Evolutionary conservation across 2,888 invertebrate species (phyloP).

Genomic region (Stenichneumon culpator): DNA sequence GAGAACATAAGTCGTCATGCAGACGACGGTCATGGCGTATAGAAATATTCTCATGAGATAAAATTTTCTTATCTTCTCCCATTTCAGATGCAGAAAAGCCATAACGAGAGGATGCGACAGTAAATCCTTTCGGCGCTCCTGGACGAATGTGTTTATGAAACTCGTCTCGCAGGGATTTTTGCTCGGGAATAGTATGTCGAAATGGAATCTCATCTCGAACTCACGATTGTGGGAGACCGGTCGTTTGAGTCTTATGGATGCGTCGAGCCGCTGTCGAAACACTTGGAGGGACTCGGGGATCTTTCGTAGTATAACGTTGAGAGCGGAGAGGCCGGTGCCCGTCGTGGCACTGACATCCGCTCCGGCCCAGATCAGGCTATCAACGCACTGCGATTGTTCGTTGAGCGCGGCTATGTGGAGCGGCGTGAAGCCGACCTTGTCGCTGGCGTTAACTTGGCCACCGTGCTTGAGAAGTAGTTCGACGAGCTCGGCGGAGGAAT

Average conservation of each 20-base stretch:
- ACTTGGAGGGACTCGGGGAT: constrained; percentile 85
- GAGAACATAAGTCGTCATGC: constrained; percentile 82
- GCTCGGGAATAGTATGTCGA: constrained; percentile 83
- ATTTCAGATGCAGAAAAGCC: constrained; percentile 85
- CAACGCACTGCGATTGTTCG: constrained; percentile 85
- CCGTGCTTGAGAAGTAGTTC: constrained; percentile 80
- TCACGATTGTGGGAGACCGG: constrained; percentile 82
- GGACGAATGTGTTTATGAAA: constrained; percentile 85
- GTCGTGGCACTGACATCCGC: constrained; percentile 85
- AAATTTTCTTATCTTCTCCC: constrained; percentile 86
- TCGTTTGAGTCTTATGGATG: constrained; percentile 80
- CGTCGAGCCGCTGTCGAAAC: constrained; percentile 84
- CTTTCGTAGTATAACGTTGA: constrained; percentile 84
- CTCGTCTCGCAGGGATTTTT: constrained; percentile 84
- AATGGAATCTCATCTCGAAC: constrained; percentile 83
- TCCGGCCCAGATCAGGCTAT: constrained; percentile 84
- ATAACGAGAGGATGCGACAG: constrained; percentile 86
- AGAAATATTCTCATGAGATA: constrained; percentile 82
- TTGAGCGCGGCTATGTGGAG: constrained; percentile 85
- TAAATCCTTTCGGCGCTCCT: constrained; percentile 85
- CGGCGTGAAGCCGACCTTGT: constrained; percentile 84
- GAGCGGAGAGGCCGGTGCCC: constrained; percentile 84
- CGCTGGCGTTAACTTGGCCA: constrained; percentile 82
- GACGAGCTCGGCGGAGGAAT: constrained; percentile 79
- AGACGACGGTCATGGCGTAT: constrained; percentile 82